Evolutionary conservation across 2,797 vertebrate species (phyloP).

Genomic region (Falco peregrinus): DNA sequence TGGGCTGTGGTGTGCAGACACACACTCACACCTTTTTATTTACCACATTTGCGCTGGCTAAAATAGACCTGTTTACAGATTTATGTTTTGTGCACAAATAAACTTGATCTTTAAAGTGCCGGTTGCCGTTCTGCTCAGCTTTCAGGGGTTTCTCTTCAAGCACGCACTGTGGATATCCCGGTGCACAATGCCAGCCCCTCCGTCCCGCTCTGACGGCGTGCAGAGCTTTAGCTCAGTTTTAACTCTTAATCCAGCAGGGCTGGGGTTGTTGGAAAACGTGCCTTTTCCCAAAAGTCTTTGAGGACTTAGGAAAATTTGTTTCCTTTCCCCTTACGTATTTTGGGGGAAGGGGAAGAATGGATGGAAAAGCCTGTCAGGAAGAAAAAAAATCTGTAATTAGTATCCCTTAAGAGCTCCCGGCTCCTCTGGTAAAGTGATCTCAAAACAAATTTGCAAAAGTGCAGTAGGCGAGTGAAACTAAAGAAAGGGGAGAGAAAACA

Average conservation of each 20-base stretch:
- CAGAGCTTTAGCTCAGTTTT: not conserved
- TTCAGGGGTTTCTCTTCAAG: not conserved
- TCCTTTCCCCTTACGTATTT: not conserved
- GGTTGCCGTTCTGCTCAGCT: not conserved
- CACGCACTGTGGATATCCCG: not conserved
- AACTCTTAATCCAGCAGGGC: not conserved
- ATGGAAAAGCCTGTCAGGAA: slow-evolving; percentile 12
- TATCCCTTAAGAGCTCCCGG: slow-evolving; percentile 36
- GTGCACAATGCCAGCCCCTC: not conserved
- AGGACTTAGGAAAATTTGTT: not conserved
- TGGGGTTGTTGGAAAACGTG: not conserved
- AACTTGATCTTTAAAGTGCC: not conserved
- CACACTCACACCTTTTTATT: not conserved
- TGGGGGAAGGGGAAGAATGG: not conserved
- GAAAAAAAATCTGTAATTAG: slow-evolving; percentile 19
- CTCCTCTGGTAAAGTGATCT: slow-evolving; percentile 76
- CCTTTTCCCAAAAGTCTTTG: not conserved
- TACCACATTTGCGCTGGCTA: not conserved
- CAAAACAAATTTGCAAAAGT: slow-evolving; percentile 73
- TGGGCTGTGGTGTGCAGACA: not conserved
- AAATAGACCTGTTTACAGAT: slow-evolving; percentile 30
- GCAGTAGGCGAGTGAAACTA: slow-evolving; percentile 58
- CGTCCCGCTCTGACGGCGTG: not conserved
- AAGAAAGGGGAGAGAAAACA: slow-evolving; percentile 62
- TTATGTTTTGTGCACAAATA: slow-evolving; percentile 8